Base-by-base conservation (phyloP, 2,888 invertebrate species). In the Acleris sparsana region DNA sequence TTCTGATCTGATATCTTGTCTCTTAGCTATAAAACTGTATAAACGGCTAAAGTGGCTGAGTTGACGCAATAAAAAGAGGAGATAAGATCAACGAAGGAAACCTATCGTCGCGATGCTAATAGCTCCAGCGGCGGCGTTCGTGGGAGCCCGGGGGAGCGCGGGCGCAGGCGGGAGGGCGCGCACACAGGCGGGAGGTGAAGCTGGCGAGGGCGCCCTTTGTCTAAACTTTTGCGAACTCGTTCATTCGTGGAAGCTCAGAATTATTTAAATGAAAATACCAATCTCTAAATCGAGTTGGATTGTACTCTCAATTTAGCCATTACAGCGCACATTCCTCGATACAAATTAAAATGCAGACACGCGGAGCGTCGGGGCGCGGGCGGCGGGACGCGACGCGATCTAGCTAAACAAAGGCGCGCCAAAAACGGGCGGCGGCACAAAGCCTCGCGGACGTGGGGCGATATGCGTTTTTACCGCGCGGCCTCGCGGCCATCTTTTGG, bases 391-490 rank as follows among this genome's bases (percentile, higher is more conserved):
- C 52, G 60, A 29, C 46, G 46, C 48, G 56, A 55, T 46, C 39
- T 53, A 55, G 60, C 60, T 60, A 56, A 60, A 60, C 61, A 65
- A 65, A 61, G 65, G 65, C 25, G 5, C 48, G 59, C 39, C 22
- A 64, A 64, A 64, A 64, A 63, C 63, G 56, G 62, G 66, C 70
- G 64, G 68, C 63, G 58, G 64, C 74, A 68, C 80, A 79, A 77
- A 80, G 82, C 69, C n/a, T n/a, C 71, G 71, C 75, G 73, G 72
- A 73, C 75, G 75, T 74, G 75, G 75, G 70, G 72, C 75, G 77
- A 75, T 79, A 79, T 79, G 75, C 72, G 83, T 87, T 88, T 87
- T 88, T 88, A 75, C 75, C 70, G 68, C 72, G 82, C 84, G 83
- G 82, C 77, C 82, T 84, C 83, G 85, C 82, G 82, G 72, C 75